These are phyloP conservation scores for Tapirus terrestris DNA, from an alignment of 2,113 vertebrate genomes.

Conservation along the genomic window DNA sequence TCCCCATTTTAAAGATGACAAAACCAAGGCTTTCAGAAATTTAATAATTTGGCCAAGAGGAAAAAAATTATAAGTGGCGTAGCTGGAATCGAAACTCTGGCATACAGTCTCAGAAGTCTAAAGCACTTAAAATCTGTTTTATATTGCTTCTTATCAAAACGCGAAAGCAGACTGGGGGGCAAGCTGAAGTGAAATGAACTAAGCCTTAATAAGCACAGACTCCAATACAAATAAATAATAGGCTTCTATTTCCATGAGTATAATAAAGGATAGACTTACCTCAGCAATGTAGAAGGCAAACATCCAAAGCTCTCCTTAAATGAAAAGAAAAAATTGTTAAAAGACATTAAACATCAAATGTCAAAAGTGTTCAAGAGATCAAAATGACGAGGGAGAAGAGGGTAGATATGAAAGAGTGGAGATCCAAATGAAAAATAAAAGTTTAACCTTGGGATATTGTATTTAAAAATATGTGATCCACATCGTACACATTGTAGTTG, in stretches of 20 bases:
- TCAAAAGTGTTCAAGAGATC: not conserved
- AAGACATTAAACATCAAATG: not conserved
- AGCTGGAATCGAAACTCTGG: not conserved
- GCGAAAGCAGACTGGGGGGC: not conserved
- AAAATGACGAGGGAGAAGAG: not conserved
- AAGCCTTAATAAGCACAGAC: not conserved
- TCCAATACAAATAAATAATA: not conserved
- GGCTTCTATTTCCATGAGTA: not conserved
- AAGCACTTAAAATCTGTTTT: not conserved
- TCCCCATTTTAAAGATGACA: not conserved
- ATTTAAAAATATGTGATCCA: not conserved
- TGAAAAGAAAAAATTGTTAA: not conserved
- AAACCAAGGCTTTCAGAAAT: not conserved
- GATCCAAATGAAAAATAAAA: not conserved
- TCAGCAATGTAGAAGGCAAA: not conserved
- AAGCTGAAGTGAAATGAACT: not conserved
- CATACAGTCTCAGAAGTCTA: not conserved
- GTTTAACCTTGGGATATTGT: not conserved
- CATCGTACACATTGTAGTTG: not conserved
- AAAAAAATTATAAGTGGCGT: not conserved
- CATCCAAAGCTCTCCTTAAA: not conserved
- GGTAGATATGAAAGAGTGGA: not conserved
- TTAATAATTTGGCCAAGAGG: not conserved
- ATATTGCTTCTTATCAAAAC: not conserved
- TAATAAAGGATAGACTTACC: not conserved